Base-by-base conservation (phyloP, 2,797 vertebrate species). In the Parauchenoglanis ngamensis region DNA sequence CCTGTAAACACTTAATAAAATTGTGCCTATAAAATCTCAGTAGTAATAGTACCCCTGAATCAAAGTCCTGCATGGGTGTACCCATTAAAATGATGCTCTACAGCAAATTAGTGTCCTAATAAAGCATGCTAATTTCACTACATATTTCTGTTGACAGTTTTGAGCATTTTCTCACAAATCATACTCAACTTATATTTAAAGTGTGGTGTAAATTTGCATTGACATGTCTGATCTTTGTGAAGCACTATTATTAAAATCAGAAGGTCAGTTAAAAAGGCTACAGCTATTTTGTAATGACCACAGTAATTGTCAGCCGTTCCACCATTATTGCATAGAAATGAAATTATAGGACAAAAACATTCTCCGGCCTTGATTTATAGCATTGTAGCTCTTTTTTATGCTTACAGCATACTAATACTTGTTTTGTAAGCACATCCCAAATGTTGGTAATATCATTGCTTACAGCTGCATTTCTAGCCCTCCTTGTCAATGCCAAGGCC, bases 401-500 rank as follows among this genome's bases (percentile, higher is more conserved):
- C 94, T 95, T 95, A 94, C 94, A 91, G 93, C 90, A 92, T 94
- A 92, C 92, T 94, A 95, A 95, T 95, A 94, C 35, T 89, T 96
- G 95, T 94, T 93, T 92, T 92, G 94, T 95, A 95, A 96, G 95
- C 95, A 95, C 89, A 93, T 92, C 92, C 93, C 93, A 94, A 95
- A 86, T 82, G 79, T 83, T 86, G 81, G 68, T 86, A 88, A 86
- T 70, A 83, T 85, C 49, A 86, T 46, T 86, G 89, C 86, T 91
- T 89, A 88, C 80, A 56, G 54, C 63, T 76, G 84, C 84, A 83
- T 82, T 86, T 86, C 61, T 88, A 81, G 70, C 49, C 35, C 19
- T 68, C 77, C 80, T 79, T 90, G 94, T 94, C 92, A 92, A 94
- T 90, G 92, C 91, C 87, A 93, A 94, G 93, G 95, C 94, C 94